These are phyloP conservation scores for Oryctes rhinoceros DNA, from an alignment of 1,140 invertebrate species.

Conservation along the genomic window DNA sequence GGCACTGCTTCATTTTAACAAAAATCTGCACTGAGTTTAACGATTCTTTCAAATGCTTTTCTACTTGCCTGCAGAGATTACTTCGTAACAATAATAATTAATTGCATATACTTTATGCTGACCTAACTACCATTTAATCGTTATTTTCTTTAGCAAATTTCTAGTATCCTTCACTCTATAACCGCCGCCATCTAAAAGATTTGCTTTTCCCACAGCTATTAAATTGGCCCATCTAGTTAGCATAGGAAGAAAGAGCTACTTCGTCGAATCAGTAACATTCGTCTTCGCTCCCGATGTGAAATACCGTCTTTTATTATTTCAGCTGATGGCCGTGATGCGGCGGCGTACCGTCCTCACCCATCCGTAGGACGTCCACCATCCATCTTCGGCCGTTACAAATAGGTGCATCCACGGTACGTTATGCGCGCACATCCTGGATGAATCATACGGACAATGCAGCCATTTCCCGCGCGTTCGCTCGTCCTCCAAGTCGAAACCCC, in stretches of 20 bases:
- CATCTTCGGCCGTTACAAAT: slow-evolving; percentile 47
- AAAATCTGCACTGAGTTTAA: too few relatives aligned
- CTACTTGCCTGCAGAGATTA: too few relatives aligned
- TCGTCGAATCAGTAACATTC: neutral
- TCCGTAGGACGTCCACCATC: slow-evolving; percentile 39
- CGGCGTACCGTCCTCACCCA: slow-evolving; percentile 33
- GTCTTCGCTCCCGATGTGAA: neutral
- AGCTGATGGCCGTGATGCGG: slow-evolving; percentile 38
- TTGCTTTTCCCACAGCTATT: neutral
- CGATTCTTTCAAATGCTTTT: too few relatives aligned
- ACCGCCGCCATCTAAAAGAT: neutral
- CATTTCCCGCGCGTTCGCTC: slow-evolving; percentile 46
- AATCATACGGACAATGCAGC: slow-evolving; percentile 51
- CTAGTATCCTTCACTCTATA: neutral
- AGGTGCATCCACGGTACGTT: slow-evolving; percentile 54
- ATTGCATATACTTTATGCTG: too few relatives aligned
- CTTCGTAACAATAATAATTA: too few relatives aligned
- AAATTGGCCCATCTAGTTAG: neutral
- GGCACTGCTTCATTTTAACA: too few relatives aligned
- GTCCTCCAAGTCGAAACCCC: neutral
- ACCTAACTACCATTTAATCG: too few relatives aligned
- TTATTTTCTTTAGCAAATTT: too few relatives aligned
- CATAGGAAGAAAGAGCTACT: neutral
- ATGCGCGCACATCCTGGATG: slow-evolving; percentile 51
- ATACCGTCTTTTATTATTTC: slow-evolving; percentile 38